These are phyloP conservation scores for Noctuana brunneofusca DNA, from an alignment of 2,888 invertebrate genomes.

Conservation along the genomic window DNA sequence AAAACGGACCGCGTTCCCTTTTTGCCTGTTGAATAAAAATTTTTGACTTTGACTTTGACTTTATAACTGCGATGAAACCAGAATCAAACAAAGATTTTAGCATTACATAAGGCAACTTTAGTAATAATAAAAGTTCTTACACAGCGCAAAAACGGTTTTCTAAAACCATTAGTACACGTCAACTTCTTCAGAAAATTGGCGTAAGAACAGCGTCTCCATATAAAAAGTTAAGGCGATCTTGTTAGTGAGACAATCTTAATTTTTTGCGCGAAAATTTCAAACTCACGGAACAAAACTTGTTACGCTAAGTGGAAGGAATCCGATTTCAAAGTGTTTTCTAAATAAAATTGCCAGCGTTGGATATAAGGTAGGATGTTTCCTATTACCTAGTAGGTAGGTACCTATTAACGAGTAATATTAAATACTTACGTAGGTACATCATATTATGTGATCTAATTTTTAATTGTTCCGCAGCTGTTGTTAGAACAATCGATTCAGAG, in stretches of 20 bases:
- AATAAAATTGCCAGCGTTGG: constrained; percentile 17
- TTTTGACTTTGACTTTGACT: not conserved
- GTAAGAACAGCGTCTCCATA: constrained; percentile 33
- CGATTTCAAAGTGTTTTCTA: constrained; percentile 27
- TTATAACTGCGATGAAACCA: not conserved
- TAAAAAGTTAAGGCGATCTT: constrained; percentile 34
- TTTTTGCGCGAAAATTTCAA: constrained; percentile 32
- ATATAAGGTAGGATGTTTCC: constrained; percentile 7
- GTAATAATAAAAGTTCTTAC: constrained; percentile 22
- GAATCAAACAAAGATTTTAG: not conserved
- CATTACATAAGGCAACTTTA: not conserved
- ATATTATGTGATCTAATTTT: not conserved
- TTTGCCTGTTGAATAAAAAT: not conserved
- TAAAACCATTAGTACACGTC: constrained; percentile 34
- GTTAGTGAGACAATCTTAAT: constrained; percentile 35
- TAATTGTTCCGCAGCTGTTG: too few species aligned
- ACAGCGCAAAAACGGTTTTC: constrained; percentile 26
- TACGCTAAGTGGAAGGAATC: constrained; percentile 33
- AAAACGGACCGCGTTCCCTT: too few species aligned
- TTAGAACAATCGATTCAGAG: too few species aligned
- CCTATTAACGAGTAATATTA: not conserved
- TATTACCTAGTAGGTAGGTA: not conserved
- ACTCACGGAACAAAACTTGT: constrained; percentile 33
- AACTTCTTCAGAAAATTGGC: constrained; percentile 33
- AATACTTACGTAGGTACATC: not conserved